Conservation (phyloP, 1,140 invertebrate species). For the Parapsyche elsis region DNA sequence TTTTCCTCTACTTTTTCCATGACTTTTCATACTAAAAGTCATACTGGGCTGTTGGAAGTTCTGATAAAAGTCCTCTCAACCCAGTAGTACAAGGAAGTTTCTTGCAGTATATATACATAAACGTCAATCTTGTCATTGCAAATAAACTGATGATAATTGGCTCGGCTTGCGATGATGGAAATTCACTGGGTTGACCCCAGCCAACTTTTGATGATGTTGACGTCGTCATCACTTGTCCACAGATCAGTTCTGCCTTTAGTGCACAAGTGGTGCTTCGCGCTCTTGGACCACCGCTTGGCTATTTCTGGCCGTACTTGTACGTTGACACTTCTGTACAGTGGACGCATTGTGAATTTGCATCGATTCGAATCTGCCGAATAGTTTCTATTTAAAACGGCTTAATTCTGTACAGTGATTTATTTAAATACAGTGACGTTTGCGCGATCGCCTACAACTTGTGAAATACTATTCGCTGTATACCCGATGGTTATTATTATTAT, state of each 20-base stretch:
- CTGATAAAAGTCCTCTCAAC: no score
- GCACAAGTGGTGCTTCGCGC: background rate
- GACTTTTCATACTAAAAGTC: no score
- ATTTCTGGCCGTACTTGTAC: constrained; percentile 3
- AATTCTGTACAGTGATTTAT: no score
- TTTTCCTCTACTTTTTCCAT: no score
- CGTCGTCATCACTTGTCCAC: background rate
- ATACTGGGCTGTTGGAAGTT: no score
- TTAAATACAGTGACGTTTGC: no score
- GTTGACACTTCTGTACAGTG: constrained; percentile 20
- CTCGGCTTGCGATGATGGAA: background rate
- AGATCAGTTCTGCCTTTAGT: background rate
- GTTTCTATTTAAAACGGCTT: background rate
- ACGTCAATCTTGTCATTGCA: no score
- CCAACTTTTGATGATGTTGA: background rate
- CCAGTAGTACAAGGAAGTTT: no score
- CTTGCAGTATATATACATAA: no score
- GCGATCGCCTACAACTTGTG: no score
- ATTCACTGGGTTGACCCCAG: constrained; percentile 3
- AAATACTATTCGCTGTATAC: no score
- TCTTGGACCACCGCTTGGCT: background rate
- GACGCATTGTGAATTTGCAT: background rate
- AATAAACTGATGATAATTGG: background rate
- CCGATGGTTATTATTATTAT: no score
- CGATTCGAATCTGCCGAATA: background rate